phyloP scores from a whole-genome alignment of 1,140 invertebrate genomes.

The Goniozus legneri region DNA sequence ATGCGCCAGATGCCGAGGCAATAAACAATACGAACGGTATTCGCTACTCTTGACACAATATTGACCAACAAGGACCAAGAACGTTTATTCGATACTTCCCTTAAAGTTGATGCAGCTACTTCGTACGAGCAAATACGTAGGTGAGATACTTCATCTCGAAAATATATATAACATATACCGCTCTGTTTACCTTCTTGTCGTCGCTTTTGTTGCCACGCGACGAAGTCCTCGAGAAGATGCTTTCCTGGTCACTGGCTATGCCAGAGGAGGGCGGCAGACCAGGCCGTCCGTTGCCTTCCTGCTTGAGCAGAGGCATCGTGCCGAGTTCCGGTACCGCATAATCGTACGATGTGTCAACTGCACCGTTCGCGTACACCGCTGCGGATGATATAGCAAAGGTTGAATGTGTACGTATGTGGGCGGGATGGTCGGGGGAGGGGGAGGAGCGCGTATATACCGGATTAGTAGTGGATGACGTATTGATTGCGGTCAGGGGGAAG shows the following conservation, averaged over 20 bases:
- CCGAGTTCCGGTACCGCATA: slow-evolving; percentile 74
- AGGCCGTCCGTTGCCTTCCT: slow-evolving; percentile 27
- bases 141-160: no score
- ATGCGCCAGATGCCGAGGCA: no score
- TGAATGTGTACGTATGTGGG: slow-evolving; percentile 13
- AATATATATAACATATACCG: no score
- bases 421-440: neutral
- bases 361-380: slow-evolving; percentile 51
- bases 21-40: no score
- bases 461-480: slow-evolving; percentile 28
- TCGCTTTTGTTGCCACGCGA: slow-evolving; percentile 47
- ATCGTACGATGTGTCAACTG: slow-evolving; percentile 61
- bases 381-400: slow-evolving; percentile 46
- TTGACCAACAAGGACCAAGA: no score
- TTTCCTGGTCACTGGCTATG: slow-evolving; percentile 52
- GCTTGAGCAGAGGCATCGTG: slow-evolving; percentile 63
- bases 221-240: slow-evolving; percentile 50
- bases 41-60: no score
- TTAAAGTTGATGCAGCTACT: no score
- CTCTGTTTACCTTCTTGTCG: slow-evolving; percentile 55
- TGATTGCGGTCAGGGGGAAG: slow-evolving; percentile 43
- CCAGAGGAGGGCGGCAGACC: slow-evolving; percentile 25
- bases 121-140: no score
- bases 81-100: no score
- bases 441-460: neutral